Conservation (phyloP, 2,797 vertebrate species). For the Argentina silus region DNA sequence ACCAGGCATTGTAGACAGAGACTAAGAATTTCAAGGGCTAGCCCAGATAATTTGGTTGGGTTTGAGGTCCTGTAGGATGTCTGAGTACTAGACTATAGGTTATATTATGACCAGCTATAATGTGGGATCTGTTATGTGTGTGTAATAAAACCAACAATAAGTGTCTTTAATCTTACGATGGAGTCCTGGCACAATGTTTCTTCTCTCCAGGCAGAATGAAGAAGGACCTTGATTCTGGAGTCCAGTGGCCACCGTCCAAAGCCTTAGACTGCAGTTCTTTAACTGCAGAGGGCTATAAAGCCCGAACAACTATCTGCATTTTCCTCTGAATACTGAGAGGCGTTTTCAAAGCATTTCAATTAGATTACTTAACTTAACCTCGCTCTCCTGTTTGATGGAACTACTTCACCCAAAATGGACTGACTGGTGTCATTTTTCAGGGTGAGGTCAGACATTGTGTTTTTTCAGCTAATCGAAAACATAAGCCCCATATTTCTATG, state of each 20-base stretch:
- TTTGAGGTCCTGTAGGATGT: slow-evolving; percentile 6
- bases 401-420: slow-evolving; percentile 4
- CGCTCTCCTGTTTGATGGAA: slow-evolving; percentile 16
- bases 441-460: slow-evolving; percentile 19
- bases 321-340: not conserved
- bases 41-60: slow-evolving; percentile 13
- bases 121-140: slow-evolving; percentile 23
- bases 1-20: not conserved
- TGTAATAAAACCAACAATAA: slow-evolving; percentile 19
- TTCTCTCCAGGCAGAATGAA: not conserved
- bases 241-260: not conserved
- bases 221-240: not conserved
- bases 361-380: slow-evolving; percentile 7
- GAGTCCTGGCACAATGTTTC: not conserved
- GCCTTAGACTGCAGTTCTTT: slow-evolving; percentile 1
- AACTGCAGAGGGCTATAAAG: slow-evolving; percentile 1
- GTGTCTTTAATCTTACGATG: slow-evolving; percentile 23
- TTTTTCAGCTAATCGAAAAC: slow-evolving; percentile 50
- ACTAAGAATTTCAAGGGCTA: not conserved
- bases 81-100: slow-evolving; percentile 8
- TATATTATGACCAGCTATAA: slow-evolving; percentile 12
- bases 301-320: not conserved
- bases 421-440: slow-evolving; percentile 37
- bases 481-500: slow-evolving; percentile 49
- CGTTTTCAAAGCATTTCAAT: not conserved